A percentile compares a stretch with the other conserved stretches of the same genome.
These are phyloP conservation scores for Psilanteris sp. DNA, from an alignment of 1,140 invertebrate species.

Conservation along the genomic window DNA sequence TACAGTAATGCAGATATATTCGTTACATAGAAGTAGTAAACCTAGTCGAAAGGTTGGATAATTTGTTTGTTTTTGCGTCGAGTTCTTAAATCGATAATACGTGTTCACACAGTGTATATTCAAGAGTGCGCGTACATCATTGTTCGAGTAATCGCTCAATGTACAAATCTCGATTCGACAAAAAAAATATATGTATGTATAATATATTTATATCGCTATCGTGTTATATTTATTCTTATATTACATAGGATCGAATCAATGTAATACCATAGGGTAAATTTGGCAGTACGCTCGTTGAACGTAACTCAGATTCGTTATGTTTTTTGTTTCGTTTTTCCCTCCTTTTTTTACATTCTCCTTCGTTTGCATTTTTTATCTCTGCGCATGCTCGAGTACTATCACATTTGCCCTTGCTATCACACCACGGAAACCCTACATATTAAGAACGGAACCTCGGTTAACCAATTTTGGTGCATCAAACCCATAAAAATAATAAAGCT, in stretches of 20 bases:
- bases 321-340: no score
- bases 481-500: conserved; percentile 58
- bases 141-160: conserved; percentile 50
- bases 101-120: conserved; percentile 59
- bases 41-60: conserved; percentile 54
- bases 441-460: conserved; percentile 26
- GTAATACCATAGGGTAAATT: conserved; percentile 58
- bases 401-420: conserved; percentile 60
- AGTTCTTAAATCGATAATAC: conserved; percentile 60
- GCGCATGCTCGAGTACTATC: conserved; percentile 41
- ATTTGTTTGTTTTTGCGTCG: conserved; percentile 57
- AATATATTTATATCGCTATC: conserved; percentile 14
- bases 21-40: conserved; percentile 73
- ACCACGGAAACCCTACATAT: conserved; percentile 53
- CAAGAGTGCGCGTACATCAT: conserved; percentile 61
- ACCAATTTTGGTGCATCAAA: conserved; percentile 45
- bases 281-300: conserved; percentile 51
- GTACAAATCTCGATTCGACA: conserved; percentile 56
- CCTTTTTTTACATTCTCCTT: conserved; percentile 44
- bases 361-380: neutral
- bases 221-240: conserved; percentile 38
- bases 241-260: conserved; percentile 56
- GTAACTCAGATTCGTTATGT: no score
- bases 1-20: conserved; percentile 69
- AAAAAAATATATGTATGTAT: conserved; percentile 35